Conservation (phyloP, 1,140 invertebrate genomes). For the Brachionus rotundiformis region DNA sequence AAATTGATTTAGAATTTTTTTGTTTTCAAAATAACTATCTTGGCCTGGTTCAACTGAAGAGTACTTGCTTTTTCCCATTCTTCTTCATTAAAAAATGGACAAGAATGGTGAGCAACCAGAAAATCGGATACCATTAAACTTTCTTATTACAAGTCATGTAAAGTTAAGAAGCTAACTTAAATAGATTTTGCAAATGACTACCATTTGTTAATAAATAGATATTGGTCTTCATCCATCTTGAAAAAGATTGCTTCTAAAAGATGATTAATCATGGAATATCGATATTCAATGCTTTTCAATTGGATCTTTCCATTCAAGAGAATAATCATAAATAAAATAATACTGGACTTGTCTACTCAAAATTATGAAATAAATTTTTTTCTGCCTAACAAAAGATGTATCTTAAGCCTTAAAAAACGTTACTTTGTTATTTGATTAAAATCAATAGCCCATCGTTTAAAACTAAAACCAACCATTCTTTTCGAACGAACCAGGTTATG, state of each 20-base stretch:
- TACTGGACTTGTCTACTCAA: neutral
- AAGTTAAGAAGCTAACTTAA: conserved; percentile 3
- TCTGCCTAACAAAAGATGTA: neutral
- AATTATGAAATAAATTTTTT: neutral
- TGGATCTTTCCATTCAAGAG: neutral
- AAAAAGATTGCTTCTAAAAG: conserved; percentile 16
- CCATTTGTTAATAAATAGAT: conserved; percentile 26
- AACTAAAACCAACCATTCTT: neutral
- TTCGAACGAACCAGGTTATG: neutral
- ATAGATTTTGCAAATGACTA: neutral
- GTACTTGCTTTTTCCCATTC: neutral
- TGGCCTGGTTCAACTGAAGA: too few species aligned
- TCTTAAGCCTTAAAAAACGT: conserved; percentile 20
- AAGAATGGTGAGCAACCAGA: conserved; percentile 28
- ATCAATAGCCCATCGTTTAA: conserved; percentile 12
- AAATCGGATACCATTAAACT: conserved; percentile 34
- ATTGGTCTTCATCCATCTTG: conserved; percentile 8
- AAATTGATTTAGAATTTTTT: too few species aligned
- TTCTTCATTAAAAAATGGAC: conserved; percentile 33
- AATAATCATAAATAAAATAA: neutral
- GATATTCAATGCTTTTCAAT: neutral
- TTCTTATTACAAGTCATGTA: neutral
- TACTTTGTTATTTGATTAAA: neutral
- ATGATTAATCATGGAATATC: conserved; percentile 24
- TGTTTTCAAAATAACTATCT: too few species aligned